Conservation (phyloP, 2,113 vertebrate genomes). For the Channa argus region DNA sequence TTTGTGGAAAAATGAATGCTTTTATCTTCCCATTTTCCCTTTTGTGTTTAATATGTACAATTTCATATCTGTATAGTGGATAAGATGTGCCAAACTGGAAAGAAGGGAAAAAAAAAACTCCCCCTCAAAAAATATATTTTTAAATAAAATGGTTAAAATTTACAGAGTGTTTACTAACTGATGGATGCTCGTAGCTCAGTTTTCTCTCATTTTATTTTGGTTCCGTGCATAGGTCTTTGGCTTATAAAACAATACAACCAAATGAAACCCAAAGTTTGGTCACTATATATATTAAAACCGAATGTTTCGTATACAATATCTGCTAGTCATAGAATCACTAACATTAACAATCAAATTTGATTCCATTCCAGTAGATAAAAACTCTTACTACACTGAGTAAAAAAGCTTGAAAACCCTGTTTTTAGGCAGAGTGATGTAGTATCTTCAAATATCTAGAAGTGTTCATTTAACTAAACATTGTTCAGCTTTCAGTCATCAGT, state of each 20-base stretch:
- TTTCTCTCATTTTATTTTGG: conserved; percentile 54
- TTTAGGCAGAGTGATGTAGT: too few species aligned
- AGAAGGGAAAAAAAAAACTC: conserved; percentile 56
- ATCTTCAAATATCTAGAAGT: too few species aligned
- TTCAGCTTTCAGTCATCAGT: too few species aligned
- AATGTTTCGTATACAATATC: too few species aligned
- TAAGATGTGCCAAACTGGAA: conserved; percentile 84
- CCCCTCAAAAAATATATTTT: conserved; percentile 86
- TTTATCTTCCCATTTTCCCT: conserved; percentile 78
- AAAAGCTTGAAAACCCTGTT: too few species aligned
- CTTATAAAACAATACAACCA: not conserved
- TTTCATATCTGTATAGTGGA: conserved; percentile 88
- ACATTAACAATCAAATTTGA: too few species aligned
- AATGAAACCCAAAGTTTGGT: too few species aligned
- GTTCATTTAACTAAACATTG: too few species aligned
- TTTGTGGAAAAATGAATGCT: conserved; percentile 83
- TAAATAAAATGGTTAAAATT: conserved; percentile 86
- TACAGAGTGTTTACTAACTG: conserved; percentile 73
- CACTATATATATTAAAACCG: too few species aligned
- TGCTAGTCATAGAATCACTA: too few species aligned
- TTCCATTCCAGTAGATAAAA: too few species aligned
- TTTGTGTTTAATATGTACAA: conserved; percentile 87
- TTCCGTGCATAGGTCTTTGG: not conserved
- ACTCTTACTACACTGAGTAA: too few species aligned
- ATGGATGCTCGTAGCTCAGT: conserved; percentile 58